Evolutionary conservation across 2,888 invertebrate species (phyloP).

Genomic region (Aporophyla lueneburgensis): DNA sequence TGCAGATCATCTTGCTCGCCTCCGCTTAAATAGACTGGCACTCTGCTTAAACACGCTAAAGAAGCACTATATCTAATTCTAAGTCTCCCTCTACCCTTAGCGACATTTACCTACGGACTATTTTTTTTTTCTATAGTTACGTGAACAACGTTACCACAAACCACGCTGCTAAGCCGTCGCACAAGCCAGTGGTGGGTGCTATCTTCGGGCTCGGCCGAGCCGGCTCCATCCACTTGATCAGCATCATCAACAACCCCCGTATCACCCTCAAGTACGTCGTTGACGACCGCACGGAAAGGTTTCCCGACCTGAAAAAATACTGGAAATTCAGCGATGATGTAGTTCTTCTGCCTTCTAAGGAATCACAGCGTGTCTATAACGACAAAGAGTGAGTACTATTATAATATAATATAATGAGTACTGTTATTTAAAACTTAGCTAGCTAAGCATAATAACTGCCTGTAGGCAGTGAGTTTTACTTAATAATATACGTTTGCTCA

Average conservation of each 20-base stretch:
- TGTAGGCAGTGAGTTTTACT: background rate
- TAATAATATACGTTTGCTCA: background rate
- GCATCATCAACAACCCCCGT: conserved; percentile 86
- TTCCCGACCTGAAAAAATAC: conserved; percentile 84
- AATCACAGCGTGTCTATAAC: conserved; percentile 86
- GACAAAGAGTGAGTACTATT: conserved; percentile 88
- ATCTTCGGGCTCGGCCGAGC: conserved; percentile 92
- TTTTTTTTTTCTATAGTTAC: conserved; percentile 76
- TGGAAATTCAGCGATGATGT: conserved; percentile 88
- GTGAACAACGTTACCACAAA: conserved; percentile 80
- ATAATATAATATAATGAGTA: no score
- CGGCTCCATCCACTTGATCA: conserved; percentile 91
- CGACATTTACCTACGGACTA: background rate
- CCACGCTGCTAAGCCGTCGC: conserved; percentile 65
- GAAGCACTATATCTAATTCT: background rate
- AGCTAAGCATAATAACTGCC: background rate
- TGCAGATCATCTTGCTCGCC: background rate
- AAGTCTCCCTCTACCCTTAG: background rate
- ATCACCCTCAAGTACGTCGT: conserved; percentile 90
- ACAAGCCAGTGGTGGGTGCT: conserved; percentile 84
- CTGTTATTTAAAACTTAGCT: background rate
- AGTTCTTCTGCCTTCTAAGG: conserved; percentile 85
- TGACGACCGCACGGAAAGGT: conserved; percentile 87
- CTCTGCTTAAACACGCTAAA: background rate
- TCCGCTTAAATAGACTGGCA: background rate